phyloP scores from a whole-genome alignment of 2,888 invertebrate genomes.

The Saturnia japonica region DNA sequence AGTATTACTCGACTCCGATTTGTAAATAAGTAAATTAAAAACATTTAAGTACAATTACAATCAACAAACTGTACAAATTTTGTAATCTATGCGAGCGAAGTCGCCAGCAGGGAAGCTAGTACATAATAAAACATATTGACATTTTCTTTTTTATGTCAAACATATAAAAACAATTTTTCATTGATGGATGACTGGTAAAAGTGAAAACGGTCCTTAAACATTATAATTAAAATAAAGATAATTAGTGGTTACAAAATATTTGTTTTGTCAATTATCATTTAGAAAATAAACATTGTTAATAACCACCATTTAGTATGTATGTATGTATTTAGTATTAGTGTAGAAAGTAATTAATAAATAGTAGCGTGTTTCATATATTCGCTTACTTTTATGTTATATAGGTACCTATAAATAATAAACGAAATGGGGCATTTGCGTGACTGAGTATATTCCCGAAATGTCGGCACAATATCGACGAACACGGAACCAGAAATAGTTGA shows the following conservation, averaged over 20 bases:
- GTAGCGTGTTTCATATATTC: conserved; percentile 1
- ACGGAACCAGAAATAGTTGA: conserved; percentile 20
- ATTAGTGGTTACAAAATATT: background rate
- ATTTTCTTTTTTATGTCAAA: too few relatives aligned
- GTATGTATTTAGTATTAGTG: conserved; percentile 1
- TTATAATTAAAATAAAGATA: too few relatives aligned
- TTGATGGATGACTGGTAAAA: too few relatives aligned
- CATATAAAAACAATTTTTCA: too few relatives aligned
- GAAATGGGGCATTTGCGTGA: conserved; percentile 18
- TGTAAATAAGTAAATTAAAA: too few relatives aligned
- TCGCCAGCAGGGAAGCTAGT: too few relatives aligned
- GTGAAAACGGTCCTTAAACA: too few relatives aligned
- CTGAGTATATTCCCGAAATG: conserved; percentile 11
- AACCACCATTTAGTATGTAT: conserved; percentile 9
- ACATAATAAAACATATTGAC: too few relatives aligned
- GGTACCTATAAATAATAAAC: background rate
- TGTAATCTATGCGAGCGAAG: too few relatives aligned
- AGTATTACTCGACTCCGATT: too few relatives aligned
- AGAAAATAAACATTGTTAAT: background rate
- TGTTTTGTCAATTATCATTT: background rate
- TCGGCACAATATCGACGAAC: conserved; percentile 19
- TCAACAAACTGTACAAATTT: too few relatives aligned
- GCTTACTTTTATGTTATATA: background rate
- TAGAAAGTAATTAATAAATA: conserved; percentile 1
- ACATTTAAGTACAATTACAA: too few relatives aligned